These are phyloP conservation scores for Periphyllus acericola DNA, from an alignment of 2,888 invertebrate genomes.

Conservation along the genomic window DNA sequence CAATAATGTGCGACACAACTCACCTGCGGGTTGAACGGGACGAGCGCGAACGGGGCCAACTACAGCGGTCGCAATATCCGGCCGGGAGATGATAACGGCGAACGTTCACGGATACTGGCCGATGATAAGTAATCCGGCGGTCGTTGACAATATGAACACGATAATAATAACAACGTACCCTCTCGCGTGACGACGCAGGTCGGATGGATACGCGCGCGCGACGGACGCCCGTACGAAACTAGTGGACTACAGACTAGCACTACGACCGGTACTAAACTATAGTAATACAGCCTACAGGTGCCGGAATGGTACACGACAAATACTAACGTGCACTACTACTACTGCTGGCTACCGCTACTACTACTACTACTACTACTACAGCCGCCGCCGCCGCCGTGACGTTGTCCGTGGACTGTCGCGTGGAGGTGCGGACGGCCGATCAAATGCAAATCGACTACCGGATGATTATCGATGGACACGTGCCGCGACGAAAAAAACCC, in stretches of 20 bases:
- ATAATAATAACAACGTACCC: neutral
- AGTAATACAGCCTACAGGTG: neutral
- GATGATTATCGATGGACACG: too few relatives aligned
- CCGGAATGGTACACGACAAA: neutral
- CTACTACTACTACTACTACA: neutral
- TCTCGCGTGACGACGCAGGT: too few relatives aligned
- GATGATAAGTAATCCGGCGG: neutral
- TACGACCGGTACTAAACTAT: neutral
- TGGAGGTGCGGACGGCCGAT: neutral
- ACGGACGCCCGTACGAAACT: constrained; percentile 41
- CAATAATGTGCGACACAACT: neutral
- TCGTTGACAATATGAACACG: too few relatives aligned
- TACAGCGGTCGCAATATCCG: neutral
- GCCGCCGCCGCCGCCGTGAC: neutral
- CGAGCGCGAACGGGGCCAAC: neutral
- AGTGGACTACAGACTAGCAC: neutral
- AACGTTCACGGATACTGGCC: neutral
- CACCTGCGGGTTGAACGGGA: neutral
- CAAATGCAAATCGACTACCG: too few relatives aligned
- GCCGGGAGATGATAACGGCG: constrained; percentile 30
- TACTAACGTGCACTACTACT: neutral
- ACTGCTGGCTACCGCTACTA: too few relatives aligned
- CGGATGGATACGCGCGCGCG: constrained; percentile 38
- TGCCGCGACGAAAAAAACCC: too few relatives aligned
- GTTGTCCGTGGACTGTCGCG: neutral